These are phyloP conservation scores for Cyprinodon diabolis DNA, from an alignment of 2,797 vertebrate species.

Conservation along the genomic window DNA sequence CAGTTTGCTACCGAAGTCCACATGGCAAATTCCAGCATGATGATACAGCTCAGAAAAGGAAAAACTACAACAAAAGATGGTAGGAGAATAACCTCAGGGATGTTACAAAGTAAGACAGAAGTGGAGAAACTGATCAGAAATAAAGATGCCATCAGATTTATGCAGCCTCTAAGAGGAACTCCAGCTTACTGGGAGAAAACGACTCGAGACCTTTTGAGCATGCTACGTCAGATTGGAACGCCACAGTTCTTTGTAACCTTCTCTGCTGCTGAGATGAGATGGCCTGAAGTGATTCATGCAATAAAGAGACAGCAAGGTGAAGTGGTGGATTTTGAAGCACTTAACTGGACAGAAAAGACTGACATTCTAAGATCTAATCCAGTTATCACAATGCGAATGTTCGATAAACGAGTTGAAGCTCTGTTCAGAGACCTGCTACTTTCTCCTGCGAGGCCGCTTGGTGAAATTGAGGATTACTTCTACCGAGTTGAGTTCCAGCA, in stretches of 20 bases:
- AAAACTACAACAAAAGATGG: too few species aligned
- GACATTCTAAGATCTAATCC: conserved; percentile 1
- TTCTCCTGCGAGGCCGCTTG: not conserved
- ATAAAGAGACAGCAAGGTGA: conserved; percentile 12
- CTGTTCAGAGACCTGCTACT: conserved; percentile 3
- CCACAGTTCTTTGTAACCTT: conserved; percentile 7
- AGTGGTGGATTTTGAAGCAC: conserved; percentile 3
- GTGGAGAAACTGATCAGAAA: not conserved
- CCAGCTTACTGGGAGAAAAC: conserved; percentile 7
- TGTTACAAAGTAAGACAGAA: not conserved
- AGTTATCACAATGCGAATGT: not conserved
- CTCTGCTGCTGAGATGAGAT: conserved; percentile 7
- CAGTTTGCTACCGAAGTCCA: conserved; percentile 31
- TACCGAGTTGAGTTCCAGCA: conserved; percentile 26
- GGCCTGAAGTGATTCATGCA: conserved; percentile 3
- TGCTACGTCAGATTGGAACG: conserved; percentile 1
- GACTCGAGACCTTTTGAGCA: not conserved
- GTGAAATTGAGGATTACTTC: not conserved
- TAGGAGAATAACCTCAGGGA: too few species aligned
- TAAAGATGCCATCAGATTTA: conserved; percentile 5
- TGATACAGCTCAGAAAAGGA: too few species aligned
- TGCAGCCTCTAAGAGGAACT: not conserved
- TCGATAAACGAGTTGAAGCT: not conserved
- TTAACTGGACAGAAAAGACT: conserved; percentile 6
- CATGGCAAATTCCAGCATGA: conserved; percentile 6